phyloP scores from a whole-genome alignment of 2,888 invertebrate species.

The Rhimphoctona megacephalus region DNA sequence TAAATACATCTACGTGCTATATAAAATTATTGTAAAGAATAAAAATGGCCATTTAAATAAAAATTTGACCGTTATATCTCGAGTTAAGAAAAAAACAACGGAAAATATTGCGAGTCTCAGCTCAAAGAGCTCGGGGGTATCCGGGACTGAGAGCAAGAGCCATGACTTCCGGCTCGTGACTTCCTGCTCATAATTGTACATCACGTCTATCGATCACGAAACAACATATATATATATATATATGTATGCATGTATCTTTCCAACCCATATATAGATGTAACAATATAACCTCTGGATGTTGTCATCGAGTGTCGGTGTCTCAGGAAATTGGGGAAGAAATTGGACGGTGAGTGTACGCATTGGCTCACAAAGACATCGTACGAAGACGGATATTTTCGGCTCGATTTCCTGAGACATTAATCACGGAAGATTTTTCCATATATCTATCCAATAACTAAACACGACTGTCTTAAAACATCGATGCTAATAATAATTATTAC shows the following conservation, averaged over 20 bases:
- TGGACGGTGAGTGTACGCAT: not conserved
- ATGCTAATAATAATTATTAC: not conserved
- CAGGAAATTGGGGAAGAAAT: conserved; percentile 29
- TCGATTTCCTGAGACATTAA: not conserved
- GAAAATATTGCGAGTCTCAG: conserved; percentile 28
- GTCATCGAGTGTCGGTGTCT: not conserved
- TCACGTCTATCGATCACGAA: conserved; percentile 33
- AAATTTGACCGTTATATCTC: conserved; percentile 12
- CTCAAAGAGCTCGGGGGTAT: conserved; percentile 54
- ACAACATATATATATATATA: no score
- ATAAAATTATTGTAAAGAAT: not conserved
- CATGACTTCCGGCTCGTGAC: conserved; percentile 73
- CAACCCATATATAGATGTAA: conserved; percentile 23
- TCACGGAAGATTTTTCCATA: not conserved
- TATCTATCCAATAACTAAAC: not conserved
- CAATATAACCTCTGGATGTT: not conserved
- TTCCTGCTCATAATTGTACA: conserved; percentile 67
- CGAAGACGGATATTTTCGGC: not conserved
- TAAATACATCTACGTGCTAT: no score
- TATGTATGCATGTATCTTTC: not conserved
- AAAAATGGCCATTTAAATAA: conserved; percentile 28
- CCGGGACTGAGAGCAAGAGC: conserved; percentile 63
- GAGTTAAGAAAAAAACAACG: conserved; percentile 11
- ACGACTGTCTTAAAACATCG: not conserved
- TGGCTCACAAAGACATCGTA: not conserved